Evolutionary conservation across 2,888 invertebrate genomes (phyloP), one percentile per base, ranked within the genome.

Genomic region (Alloplasta piceator): DNA sequence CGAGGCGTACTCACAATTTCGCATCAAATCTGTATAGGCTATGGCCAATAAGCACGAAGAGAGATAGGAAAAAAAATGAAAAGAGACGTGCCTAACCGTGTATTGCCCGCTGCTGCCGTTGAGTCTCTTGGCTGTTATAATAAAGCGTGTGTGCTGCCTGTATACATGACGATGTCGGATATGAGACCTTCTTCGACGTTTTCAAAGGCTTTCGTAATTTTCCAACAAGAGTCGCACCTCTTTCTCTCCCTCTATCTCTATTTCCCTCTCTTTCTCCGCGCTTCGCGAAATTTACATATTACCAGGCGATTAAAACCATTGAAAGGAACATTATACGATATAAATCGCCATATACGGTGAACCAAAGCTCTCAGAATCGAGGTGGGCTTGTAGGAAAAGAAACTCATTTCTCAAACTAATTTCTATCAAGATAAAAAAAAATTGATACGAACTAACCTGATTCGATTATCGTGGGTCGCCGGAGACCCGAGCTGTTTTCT

Each of bases 191-290:
- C 75, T 76, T 72, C 48, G 76, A 76, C 75, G 80, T 76, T 80
- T 80, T 56, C 46, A 76, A 75, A 80, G 67, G 67, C 76, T 80
- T 80, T 80, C 67, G 71, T 39, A 71, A 80, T 72, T 80, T 68
- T 68, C 67, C 72, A 71, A 71, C 75, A 80, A 60, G 75, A 61
- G 48, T 80, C 58, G 73, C 56, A 78, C 68, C 72, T 72, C 72
- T 63, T 14, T 14, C 16, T 46, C 5, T 5, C 7, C 9, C 14
- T 43, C 16, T 43, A 10, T 58, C 38, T 52, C 10, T 3, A 0
- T 50, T 14, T 46, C 61, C 43, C 61, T 61, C 61, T 41, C 16
- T 9, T 14, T 16, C 5, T n/a, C 41, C 6, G 14, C n/a, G 46
- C 10, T 12, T n/a, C 9, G 36, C 10, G 12, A n/a, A 7, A 61